Evolutionary conservation across 2,113 vertebrate genomes (phyloP).

Genomic region (Monopterus albus): DNA sequence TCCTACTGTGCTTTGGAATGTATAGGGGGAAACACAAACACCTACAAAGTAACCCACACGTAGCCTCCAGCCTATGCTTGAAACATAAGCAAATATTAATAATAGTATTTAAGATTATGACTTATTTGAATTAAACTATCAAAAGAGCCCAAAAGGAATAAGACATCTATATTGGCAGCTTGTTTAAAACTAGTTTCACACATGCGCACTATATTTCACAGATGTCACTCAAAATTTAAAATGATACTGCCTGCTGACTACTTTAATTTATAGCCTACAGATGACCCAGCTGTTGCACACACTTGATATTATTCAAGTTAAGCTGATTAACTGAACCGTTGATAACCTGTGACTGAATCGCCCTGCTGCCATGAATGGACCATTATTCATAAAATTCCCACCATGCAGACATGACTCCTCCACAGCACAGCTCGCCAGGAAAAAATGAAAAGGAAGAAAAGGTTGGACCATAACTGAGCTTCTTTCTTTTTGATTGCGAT

Average conservation of each 20-base stretch:
- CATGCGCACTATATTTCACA: constrained; percentile 2
- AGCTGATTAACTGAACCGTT: constrained; percentile 27
- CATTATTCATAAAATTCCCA: constrained; percentile 9
- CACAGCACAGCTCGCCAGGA: constrained; percentile 2
- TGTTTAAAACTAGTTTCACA: constrained; percentile 5
- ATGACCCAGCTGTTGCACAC: background rate
- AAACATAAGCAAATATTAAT: background rate
- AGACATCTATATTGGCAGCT: background rate
- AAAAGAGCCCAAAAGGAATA: no score
- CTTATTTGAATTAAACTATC: background rate
- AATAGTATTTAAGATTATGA: background rate
- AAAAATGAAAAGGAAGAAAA: constrained; percentile 6
- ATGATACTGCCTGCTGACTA: background rate
- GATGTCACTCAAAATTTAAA: constrained; percentile 16
- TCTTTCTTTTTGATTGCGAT: background rate
- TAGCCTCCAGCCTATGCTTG: background rate
- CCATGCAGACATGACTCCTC: background rate
- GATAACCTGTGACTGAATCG: constrained; percentile 26
- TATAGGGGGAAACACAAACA: constrained; percentile 12
- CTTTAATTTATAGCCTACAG: no score
- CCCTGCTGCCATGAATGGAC: background rate
- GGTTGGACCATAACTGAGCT: background rate
- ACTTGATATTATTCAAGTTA: constrained; percentile 19
- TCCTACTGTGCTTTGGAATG: constrained; percentile 33
- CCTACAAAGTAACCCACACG: background rate